Conservation (phyloP, 2,113 vertebrate species). For the Onychostruthus taczanowskii region DNA sequence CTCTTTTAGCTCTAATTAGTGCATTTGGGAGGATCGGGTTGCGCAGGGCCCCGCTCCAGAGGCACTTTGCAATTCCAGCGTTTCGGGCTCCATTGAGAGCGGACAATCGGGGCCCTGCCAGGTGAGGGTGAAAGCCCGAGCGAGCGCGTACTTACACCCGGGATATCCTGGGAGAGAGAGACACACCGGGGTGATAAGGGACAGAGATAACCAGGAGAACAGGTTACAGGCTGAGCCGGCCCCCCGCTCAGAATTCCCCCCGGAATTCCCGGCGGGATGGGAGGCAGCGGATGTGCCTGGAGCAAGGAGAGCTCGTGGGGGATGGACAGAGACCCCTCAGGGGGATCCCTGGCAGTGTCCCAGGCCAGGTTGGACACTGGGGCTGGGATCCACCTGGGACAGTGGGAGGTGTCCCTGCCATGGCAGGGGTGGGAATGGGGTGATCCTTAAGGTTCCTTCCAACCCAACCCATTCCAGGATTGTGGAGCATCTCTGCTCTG, state of each 20-base stretch:
- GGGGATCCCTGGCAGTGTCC: background rate
- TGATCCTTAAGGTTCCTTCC: background rate
- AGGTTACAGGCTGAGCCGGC: slow-evolving; percentile 16
- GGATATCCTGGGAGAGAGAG: slow-evolving; percentile 67
- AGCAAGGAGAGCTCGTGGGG: background rate
- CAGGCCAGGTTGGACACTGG: accelerated
- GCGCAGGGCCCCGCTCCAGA: slow-evolving; percentile 12
- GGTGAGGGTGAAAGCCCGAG: slow-evolving; percentile 54
- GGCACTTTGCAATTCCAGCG: background rate
- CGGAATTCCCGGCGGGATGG: background rate
- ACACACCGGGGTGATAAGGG: background rate
- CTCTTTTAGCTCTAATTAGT: slow-evolving; percentile 63
- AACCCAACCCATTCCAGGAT: background rate
- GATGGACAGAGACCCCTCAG: background rate
- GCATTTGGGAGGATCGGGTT: slow-evolving; percentile 32
- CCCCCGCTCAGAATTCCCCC: background rate
- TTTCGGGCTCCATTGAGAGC: slow-evolving; percentile 16
- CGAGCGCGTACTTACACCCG: slow-evolving; percentile 71
- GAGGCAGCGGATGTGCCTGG: background rate
- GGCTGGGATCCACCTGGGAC: background rate
- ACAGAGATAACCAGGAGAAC: slow-evolving; percentile 58
- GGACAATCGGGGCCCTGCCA: slow-evolving; percentile 43
- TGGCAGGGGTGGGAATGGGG: too few species aligned
- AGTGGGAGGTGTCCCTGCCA: background rate
- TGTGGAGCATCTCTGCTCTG: background rate